phyloP scores from a whole-genome alignment of 2,797 vertebrate genomes.

The Sebastes variabilis region DNA sequence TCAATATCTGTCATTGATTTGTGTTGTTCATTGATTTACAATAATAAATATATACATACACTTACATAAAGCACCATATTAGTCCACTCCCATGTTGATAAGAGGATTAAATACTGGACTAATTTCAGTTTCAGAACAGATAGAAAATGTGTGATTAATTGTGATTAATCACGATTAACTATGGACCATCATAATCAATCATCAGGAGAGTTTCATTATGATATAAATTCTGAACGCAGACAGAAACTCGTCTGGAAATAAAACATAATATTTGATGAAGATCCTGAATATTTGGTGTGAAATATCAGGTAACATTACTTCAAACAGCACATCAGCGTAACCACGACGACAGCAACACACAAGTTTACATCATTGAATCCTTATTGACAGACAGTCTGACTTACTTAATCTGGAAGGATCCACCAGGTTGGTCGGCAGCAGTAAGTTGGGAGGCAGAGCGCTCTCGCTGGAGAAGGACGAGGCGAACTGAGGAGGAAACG shows the following conservation, averaged over 20 bases:
- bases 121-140: too few relatives aligned
- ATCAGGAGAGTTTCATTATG: too few relatives aligned
- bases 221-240: neutral
- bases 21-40: too few relatives aligned
- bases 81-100: too few relatives aligned
- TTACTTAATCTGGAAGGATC: constrained; percentile 75
- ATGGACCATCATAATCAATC: too few relatives aligned
- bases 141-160: too few relatives aligned
- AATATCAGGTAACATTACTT: neutral
- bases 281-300: neutral
- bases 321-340: neutral
- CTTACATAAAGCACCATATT: too few relatives aligned
- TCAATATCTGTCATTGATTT: accelerated
- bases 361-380: neutral
- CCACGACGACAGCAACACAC: too few relatives aligned
- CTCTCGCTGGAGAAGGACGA: constrained; percentile 73
- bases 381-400: neutral
- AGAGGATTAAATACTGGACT: too few relatives aligned
- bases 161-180: too few relatives aligned
- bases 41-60: too few relatives aligned
- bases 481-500: constrained; percentile 61
- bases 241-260: neutral
- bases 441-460: constrained; percentile 77
- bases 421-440: constrained; percentile 81
- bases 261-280: neutral